These are phyloP conservation scores for Cuniculus paca DNA, from an alignment of 2,797 vertebrate genomes.

Conservation along the genomic window DNA sequence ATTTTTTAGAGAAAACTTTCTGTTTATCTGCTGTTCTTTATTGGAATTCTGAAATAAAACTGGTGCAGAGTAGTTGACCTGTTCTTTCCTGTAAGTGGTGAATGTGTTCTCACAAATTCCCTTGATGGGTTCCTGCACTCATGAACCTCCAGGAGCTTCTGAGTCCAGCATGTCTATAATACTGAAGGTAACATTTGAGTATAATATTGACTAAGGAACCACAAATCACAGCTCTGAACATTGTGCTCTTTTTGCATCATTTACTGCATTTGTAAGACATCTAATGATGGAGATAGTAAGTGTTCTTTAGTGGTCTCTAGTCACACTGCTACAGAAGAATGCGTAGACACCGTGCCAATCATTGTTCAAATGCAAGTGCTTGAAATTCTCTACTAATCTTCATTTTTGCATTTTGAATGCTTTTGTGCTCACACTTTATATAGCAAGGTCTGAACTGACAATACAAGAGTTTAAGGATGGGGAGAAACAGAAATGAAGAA, in stretches of 20 bases:
- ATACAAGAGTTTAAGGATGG: constrained; percentile 35
- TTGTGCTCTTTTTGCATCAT: constrained; percentile 87
- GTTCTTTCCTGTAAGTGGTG: constrained; percentile 73
- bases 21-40: constrained; percentile 75
- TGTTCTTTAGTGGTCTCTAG: constrained; percentile 82
- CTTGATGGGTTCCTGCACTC: constrained; percentile 72
- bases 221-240: constrained; percentile 88
- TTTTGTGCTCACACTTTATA: neutral
- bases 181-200: constrained; percentile 81
- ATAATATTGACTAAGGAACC: constrained; percentile 88
- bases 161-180: constrained; percentile 81
- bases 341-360: constrained; percentile 61
- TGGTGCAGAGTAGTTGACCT: constrained; percentile 72
- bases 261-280: constrained; percentile 87
- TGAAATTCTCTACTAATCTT: constrained; percentile 58
- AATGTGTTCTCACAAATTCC: constrained; percentile 82
- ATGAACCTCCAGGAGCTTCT: constrained; percentile 78
- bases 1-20: neutral
- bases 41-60: constrained; percentile 79
- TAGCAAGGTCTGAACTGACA: constrained; percentile 69
- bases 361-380: constrained; percentile 52
- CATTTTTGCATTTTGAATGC: constrained; percentile 53
- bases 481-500: constrained; percentile 66
- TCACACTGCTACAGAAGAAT: constrained; percentile 74
- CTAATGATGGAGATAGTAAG: constrained; percentile 85